Conservation (phyloP, 2,113 vertebrate genomes). For the Tychaedon coryphoeus region DNA sequence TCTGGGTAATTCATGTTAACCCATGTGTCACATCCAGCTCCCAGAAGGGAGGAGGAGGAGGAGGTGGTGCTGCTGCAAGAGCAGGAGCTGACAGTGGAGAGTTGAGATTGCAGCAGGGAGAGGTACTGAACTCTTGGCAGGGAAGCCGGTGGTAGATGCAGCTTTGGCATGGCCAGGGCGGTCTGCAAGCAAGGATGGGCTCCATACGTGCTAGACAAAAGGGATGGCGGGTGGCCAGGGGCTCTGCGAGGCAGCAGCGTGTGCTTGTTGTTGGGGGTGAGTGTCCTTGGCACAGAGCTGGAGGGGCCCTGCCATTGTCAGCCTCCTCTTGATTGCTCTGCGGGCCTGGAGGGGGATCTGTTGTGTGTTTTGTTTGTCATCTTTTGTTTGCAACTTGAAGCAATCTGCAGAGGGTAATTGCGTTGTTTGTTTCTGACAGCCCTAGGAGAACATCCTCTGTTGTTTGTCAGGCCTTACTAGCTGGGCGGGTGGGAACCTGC, state of each 20-base stretch:
- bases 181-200: constrained; percentile 11
- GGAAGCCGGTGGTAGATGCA: neutral
- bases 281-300: constrained; percentile 10
- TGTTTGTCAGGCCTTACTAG: neutral
- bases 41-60: neutral
- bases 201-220: constrained; percentile 57
- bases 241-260: constrained; percentile 23
- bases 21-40: neutral
- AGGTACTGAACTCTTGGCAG: neutral
- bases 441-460: constrained; percentile 31
- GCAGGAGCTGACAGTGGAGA: neutral
- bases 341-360: constrained; percentile 34
- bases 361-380: constrained; percentile 46
- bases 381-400: constrained; percentile 56
- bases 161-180: neutral
- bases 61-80: neutral
- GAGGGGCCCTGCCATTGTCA: constrained; percentile 53
- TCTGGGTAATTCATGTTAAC: neutral
- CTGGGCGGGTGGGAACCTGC: neutral
- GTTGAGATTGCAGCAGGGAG: neutral
- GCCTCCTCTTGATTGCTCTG: neutral
- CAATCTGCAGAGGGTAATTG: constrained; percentile 22
- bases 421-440: neutral
- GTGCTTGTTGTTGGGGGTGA: constrained; percentile 36
- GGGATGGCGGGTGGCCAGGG: neutral